Conservation (phyloP, 1,140 invertebrate species). For the Chironomus tepperi region DNA sequence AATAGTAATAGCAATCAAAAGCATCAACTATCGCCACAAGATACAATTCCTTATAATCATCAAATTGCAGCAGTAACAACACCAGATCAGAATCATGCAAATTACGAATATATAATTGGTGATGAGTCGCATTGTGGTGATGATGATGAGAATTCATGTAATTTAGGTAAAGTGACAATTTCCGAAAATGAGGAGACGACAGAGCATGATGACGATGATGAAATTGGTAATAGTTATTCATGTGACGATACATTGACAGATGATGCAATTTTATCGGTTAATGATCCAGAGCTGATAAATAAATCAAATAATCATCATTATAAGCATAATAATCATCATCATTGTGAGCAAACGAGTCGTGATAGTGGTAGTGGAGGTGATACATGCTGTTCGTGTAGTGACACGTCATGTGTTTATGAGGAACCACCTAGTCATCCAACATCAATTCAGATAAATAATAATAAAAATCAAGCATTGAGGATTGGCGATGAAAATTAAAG, state of each 20-base stretch:
- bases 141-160: slow-evolving; percentile 18
- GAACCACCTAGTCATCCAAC: slow-evolving; percentile 35
- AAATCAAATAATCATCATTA: neutral
- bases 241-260: slow-evolving; percentile 10
- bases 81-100: slow-evolving; percentile 7
- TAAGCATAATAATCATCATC: neutral
- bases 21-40: neutral
- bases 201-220: neutral
- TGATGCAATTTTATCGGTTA: neutral
- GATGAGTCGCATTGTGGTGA: neutral
- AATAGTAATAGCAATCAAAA: slow-evolving; percentile 2
- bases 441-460: neutral
- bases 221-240: slow-evolving; percentile 14
- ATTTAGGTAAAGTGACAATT: neutral
- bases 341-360: slow-evolving; percentile 26
- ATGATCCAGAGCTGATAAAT: neutral
- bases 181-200: neutral
- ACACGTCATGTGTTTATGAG: slow-evolving; percentile 38
- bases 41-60: slow-evolving; percentile 6
- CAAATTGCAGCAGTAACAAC: neutral
- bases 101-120: slow-evolving; percentile 16
- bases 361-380: slow-evolving; percentile 35
- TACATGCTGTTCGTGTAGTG: slow-evolving; percentile 39
- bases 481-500: neutral
- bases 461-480: neutral